Evolutionary conservation across 2,888 invertebrate genomes (phyloP), one percentile per base, ranked within the genome.

Genomic region (Luperina testacea): DNA sequence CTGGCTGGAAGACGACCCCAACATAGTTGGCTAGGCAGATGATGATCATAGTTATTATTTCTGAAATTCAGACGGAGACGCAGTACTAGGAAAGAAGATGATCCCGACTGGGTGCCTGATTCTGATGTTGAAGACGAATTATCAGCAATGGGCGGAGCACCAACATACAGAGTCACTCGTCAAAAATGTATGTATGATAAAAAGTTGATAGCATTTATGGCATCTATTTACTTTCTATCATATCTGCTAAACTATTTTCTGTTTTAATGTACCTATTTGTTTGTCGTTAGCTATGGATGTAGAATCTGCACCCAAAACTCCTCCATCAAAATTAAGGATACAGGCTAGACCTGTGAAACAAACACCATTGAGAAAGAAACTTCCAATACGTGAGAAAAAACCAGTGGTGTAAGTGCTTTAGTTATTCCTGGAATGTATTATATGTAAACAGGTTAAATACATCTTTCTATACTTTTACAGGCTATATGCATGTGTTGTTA

Each of bases 121-220:
- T 97, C 98, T 0, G 98, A 98, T 85, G 97, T 98, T 0, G 97
- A 97, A 92, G 97, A 97, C 0, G 98, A 98, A 92, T 91, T 98
- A 48, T 97, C 97, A 78, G 98, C 98, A 0, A 97, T 98, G 98
- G 94, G 97, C 65, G 96, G 96, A 20, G 94, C 94, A 11, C 93
- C 95, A 24, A 89, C 92, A 61, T 95, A 95, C 77, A 92, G 92
- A 81, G 81, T 92, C 3, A 90, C 94, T 59, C 89, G 96, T 17
- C 93, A 94, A 79, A 95, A 94, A 90, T 90, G 96, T 96, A 91
- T 90, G 92, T 63, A n/a, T 59, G 20, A 77, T 24, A 5, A 67
- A n/a, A 13, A 24, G 4, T 15, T 38, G 17, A 8, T 69, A 32
- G 15, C 17, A 48, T 64, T 45, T 32, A 48, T 53, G n/a, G 27